Conservation (phyloP, 2,888 invertebrate genomes). For the Tromatobia lineatoria region DNA sequence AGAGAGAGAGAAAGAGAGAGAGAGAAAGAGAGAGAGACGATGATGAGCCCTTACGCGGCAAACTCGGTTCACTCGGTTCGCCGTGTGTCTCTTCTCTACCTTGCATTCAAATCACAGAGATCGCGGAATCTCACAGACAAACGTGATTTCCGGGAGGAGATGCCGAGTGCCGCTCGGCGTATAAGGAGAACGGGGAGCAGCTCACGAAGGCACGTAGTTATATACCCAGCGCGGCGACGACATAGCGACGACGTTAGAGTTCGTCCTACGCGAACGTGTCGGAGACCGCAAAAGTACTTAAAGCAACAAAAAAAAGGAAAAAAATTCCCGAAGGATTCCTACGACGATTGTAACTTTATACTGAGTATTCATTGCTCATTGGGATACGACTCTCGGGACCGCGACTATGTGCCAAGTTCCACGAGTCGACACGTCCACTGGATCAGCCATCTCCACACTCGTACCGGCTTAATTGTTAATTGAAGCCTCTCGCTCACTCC, state of each 20-base stretch:
- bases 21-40: constrained; percentile 14
- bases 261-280: constrained; percentile 70
- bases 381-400: constrained; percentile 27
- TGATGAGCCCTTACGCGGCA: not conserved
- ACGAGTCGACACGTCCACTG: constrained; percentile 30
- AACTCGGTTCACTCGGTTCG: constrained; percentile 51
- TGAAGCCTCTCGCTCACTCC: constrained; percentile 75
- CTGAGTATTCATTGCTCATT: constrained; percentile 35
- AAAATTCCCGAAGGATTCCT: constrained; percentile 51
- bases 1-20: constrained; percentile 7
- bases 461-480: constrained; percentile 74
- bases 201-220: constrained; percentile 67
- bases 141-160: constrained; percentile 75
- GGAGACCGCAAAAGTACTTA: constrained; percentile 53
- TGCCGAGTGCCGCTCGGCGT: constrained; percentile 34
- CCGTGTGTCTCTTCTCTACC: constrained; percentile 47
- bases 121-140: constrained; percentile 73
- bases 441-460: constrained; percentile 11
- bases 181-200: constrained; percentile 55
- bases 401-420: constrained; percentile 38
- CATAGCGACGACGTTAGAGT: constrained; percentile 37
- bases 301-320: not conserved
- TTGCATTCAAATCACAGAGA: constrained; percentile 77
- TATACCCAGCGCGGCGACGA: constrained; percentile 15
- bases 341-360: constrained; percentile 49